phyloP scores from a whole-genome alignment of 2,797 vertebrate genomes.

The Thripadectes ignobilis region DNA sequence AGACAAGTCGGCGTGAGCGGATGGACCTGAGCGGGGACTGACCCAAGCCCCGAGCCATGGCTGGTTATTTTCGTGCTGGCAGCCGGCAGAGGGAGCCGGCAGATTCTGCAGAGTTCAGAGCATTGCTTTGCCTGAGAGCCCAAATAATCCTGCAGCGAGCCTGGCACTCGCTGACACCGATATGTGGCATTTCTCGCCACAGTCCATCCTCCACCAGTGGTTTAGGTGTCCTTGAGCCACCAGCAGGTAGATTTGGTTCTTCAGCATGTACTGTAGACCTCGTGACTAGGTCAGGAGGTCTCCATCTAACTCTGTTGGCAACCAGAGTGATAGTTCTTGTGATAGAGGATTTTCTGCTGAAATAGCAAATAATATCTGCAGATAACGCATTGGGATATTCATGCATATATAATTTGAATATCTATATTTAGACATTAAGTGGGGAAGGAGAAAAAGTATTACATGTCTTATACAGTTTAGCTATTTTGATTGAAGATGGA shows the following conservation, averaged over 20 bases:
- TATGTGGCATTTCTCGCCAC: not conserved
- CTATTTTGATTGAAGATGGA: not conserved
- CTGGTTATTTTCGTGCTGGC: not conserved
- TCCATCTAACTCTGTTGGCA: not conserved
- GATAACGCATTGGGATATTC: not conserved
- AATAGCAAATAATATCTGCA: not conserved
- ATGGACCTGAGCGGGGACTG: not conserved
- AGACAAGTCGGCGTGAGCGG: not conserved
- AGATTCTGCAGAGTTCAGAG: not conserved
- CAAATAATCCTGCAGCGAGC: not conserved
- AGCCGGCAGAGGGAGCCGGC: slow-evolving; percentile 52
- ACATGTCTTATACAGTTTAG: not conserved
- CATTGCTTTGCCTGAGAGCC: not conserved
- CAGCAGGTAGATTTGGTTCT: not conserved
- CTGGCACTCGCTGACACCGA: rapidly evolving
- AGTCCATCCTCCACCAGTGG: not conserved
- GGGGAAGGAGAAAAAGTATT: not conserved
- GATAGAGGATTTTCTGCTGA: not conserved
- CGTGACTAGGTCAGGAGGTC: not conserved
- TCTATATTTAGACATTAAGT: not conserved
- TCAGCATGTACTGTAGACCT: not conserved
- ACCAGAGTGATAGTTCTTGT: not conserved
- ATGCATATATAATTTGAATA: not conserved
- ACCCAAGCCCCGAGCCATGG: not conserved
- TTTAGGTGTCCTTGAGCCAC: not conserved